Conservation (phyloP, 1,140 invertebrate species). For the Ladona fulva region DNA sequence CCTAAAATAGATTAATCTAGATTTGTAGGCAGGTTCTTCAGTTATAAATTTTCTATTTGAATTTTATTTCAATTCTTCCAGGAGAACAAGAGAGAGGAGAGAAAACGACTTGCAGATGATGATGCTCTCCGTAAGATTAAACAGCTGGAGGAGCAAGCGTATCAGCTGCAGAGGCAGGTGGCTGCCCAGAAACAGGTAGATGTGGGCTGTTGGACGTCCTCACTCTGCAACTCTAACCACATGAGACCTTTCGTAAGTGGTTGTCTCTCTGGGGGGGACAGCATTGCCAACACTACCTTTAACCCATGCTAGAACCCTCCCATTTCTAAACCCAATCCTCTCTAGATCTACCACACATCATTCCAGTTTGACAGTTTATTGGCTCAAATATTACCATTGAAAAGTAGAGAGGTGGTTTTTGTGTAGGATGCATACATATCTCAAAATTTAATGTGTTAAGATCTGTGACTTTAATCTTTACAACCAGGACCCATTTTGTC, state of each 20-base stretch:
- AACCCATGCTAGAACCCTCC: neutral
- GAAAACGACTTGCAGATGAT: constrained; percentile 88
- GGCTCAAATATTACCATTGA: neutral
- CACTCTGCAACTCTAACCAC: constrained; percentile 21
- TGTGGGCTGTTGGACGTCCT: constrained; percentile 33
- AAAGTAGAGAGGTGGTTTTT: too few relatives aligned
- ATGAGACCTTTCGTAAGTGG: constrained; percentile 25
- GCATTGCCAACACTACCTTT: neutral
- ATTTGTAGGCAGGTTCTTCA: too few relatives aligned
- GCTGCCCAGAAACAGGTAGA: constrained; percentile 74
- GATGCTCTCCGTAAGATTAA: constrained; percentile 92
- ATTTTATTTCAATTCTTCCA: constrained; percentile 33
- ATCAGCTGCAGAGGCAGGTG: constrained; percentile 71
- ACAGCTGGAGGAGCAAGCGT: constrained; percentile 84
- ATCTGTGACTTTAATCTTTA: too few relatives aligned
- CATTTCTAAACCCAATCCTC: neutral
- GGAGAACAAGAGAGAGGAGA: constrained; percentile 85
- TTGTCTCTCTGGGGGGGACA: neutral
- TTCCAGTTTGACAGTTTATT: neutral
- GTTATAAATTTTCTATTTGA: too few relatives aligned
- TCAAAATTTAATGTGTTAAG: too few relatives aligned
- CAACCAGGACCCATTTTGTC: neutral
- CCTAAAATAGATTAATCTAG: too few relatives aligned
- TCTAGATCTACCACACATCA: neutral
- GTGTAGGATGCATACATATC: too few relatives aligned